These are phyloP conservation scores for Mnemiopsis leidyi DNA, from an alignment of 37 sponge, comb jelly and placozoan species.

Conservation along the genomic window DNA sequence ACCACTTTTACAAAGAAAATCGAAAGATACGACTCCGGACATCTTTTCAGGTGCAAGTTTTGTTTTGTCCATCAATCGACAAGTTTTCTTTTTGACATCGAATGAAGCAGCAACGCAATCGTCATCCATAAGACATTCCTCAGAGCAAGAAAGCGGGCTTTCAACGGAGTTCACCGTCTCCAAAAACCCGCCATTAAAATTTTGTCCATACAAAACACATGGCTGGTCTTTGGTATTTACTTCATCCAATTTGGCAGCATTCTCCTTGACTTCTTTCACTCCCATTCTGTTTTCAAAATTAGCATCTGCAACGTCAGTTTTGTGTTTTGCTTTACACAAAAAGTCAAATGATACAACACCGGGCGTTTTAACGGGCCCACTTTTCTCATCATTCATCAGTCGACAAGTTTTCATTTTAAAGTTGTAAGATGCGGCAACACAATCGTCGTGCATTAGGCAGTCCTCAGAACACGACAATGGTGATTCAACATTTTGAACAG, in stretches of 20 bases:
- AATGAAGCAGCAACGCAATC: background rate
- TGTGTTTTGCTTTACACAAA: background rate
- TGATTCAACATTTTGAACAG: background rate
- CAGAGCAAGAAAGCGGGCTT: background rate
- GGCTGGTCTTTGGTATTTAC: background rate
- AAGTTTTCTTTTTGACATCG: background rate
- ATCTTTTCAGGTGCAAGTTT: background rate
- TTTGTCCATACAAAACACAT: background rate
- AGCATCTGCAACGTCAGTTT: background rate
- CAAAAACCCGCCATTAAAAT: background rate
- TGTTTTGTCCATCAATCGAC: background rate
- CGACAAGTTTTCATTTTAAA: background rate
- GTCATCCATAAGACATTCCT: slow-evolving; percentile 26
- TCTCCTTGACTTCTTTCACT: too few species aligned
- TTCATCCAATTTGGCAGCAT: too few species aligned
- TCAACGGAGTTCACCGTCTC: background rate
- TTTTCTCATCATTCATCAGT: background rate
- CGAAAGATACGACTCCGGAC: background rate
- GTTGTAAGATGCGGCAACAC: background rate
- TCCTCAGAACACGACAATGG: background rate
- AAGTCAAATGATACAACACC: background rate
- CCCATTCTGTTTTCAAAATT: too few species aligned
- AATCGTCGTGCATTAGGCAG: background rate
- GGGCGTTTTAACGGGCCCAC: background rate
- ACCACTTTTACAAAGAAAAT: background rate